Evolutionary conservation across 1,140 invertebrate genomes (phyloP).

Genomic region (Hycleus cichorii): DNA sequence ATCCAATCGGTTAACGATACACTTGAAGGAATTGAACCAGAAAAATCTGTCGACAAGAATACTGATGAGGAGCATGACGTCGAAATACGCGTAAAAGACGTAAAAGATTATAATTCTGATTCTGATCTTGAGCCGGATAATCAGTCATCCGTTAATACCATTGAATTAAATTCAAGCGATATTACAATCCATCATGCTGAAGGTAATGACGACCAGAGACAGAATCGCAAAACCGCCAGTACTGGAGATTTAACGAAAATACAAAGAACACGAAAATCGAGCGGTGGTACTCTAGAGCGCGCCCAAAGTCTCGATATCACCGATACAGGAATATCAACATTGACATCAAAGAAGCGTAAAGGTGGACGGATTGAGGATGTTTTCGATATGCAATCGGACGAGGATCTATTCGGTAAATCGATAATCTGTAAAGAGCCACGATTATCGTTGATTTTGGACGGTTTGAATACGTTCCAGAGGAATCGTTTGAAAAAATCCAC

Average conservation of each 20-base stretch:
- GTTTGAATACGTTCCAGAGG: conserved; percentile 57
- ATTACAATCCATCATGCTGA: conserved; percentile 63
- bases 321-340: conserved; percentile 49
- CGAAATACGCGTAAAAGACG: conserved; percentile 12
- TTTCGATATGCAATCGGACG: conserved; percentile 31
- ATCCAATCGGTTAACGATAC: conserved; percentile 11
- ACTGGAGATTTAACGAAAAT: conserved; percentile 72
- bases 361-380: conserved; percentile 43
- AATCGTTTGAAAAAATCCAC: conserved; percentile 62
- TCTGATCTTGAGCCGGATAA: conserved; percentile 49
- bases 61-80: neutral
- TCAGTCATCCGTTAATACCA: conserved; percentile 46
- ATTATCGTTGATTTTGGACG: conserved; percentile 54
- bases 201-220: conserved; percentile 51
- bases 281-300: conserved; percentile 59
- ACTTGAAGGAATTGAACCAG: conserved; percentile 2
- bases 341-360: conserved; percentile 55
- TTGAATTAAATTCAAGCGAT: conserved; percentile 64
- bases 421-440: conserved; percentile 51
- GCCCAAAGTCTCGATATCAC: conserved; percentile 76
- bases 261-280: conserved; percentile 49
- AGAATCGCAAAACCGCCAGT: conserved; percentile 69
- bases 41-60: neutral
- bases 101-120: conserved; percentile 36
- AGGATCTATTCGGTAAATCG: conserved; percentile 32